Conservation (phyloP, 2,797 vertebrate genomes). For the Molossus alvarezi region DNA sequence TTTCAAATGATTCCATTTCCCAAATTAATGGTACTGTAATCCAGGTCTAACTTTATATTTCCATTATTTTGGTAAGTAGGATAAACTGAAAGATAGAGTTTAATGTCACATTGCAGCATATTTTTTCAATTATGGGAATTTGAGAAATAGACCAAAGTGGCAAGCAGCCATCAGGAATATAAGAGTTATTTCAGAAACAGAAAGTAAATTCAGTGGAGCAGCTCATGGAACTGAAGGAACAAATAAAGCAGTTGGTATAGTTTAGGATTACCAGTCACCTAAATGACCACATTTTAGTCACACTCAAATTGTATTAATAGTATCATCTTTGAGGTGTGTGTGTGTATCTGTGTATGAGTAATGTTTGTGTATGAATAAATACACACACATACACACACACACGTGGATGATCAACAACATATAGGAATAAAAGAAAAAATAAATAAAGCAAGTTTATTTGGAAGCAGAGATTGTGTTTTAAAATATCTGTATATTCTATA, state of each 20-base stretch:
- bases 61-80: neutral
- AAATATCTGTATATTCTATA: neutral
- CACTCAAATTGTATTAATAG: neutral
- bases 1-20: neutral
- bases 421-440: neutral
- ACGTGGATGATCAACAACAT: neutral
- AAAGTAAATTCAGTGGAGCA: neutral
- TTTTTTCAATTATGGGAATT: conserved; percentile 25
- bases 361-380: neutral
- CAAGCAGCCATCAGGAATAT: neutral
- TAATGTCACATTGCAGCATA: neutral
- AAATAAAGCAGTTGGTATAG: neutral
- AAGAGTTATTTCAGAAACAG: conserved; percentile 12
- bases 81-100: neutral
- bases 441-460: conserved; percentile 2
- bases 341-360: neutral
- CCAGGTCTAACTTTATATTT: neutral
- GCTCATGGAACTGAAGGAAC: neutral
- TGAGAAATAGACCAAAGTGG: neutral
- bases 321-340: neutral
- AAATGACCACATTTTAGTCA: neutral
- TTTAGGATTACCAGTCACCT: neutral
- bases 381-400: too few relatives aligned
- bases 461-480: neutral
- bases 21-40: neutral